Conservation (phyloP, 2,113 vertebrate species). For the Plectropomus leopardus region DNA sequence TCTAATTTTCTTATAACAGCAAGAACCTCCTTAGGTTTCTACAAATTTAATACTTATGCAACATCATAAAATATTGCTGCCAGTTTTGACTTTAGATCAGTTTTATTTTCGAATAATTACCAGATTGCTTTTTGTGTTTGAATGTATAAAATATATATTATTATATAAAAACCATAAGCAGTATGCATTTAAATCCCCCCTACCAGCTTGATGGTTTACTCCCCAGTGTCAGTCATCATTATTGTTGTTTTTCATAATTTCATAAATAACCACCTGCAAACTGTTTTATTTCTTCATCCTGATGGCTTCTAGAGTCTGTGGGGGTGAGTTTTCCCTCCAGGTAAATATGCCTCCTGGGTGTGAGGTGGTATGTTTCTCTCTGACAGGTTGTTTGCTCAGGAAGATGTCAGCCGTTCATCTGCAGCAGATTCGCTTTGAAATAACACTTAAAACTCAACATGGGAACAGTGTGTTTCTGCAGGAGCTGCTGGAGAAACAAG, state of each 20-base stretch:
- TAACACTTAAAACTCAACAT: conserved; percentile 11
- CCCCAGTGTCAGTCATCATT: conserved; percentile 11
- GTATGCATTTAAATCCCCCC: conserved; percentile 30
- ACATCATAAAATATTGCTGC: too few species aligned
- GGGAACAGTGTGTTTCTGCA: conserved; percentile 13
- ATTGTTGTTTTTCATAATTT: background rate
- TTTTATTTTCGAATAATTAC: background rate
- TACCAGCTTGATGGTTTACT: conserved; percentile 5
- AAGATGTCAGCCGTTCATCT: conserved; percentile 56
- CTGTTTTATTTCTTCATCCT: conserved; percentile 17
- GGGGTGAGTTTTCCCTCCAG: conserved; percentile 42
- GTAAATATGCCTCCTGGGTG: conserved; percentile 39
- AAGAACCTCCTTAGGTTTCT: background rate
- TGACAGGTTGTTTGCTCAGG: conserved; percentile 61
- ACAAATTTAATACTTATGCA: background rate
- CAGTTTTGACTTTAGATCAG: too few species aligned
- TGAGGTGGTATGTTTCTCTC: conserved; percentile 32
- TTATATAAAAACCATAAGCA: background rate
- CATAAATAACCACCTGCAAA: conserved; percentile 28
- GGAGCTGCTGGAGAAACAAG: conserved; percentile 33
- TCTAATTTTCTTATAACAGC: background rate
- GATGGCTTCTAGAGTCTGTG: conserved; percentile 36
- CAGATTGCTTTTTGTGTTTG: background rate
- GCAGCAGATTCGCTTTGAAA: conserved; percentile 41
- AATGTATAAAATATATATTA: background rate